Conservation (phyloP, 23 tunicate genomes). For the Phallusia fumigata region DNA sequence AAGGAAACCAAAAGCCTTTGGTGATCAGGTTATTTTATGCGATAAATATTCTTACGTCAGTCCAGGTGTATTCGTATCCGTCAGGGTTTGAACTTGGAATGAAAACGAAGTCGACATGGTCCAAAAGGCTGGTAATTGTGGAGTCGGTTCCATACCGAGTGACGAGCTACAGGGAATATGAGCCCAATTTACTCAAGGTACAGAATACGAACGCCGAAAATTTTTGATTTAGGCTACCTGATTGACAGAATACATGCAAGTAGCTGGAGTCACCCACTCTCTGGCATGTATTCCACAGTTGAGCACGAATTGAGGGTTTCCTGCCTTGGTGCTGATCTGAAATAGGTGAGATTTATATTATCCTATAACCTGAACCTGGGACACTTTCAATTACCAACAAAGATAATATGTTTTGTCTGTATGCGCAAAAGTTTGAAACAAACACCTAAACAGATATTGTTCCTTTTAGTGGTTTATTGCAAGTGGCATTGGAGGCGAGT, state of each 20-base stretch:
- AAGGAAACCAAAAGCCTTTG: no score
- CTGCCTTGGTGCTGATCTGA: not conserved
- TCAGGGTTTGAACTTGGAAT: slow-evolving; percentile 85
- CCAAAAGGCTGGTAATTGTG: slow-evolving; percentile 31
- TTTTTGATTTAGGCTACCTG: slow-evolving; percentile 2
- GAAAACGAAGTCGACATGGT: slow-evolving; percentile 54
- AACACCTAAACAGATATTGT: no score
- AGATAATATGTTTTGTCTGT: no score
- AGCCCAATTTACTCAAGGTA: no score
- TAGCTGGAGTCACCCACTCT: slow-evolving; percentile 95
- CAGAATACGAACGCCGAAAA: no score
- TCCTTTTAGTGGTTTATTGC: no score
- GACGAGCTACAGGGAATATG: slow-evolving; percentile 36
- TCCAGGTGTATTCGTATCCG: slow-evolving; percentile 83
- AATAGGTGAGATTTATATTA: no score
- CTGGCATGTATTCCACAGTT: slow-evolving; percentile 98
- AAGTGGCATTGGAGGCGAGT: no score
- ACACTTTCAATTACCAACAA: no score
- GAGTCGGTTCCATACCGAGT: slow-evolving; percentile 46
- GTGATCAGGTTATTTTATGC: not conserved
- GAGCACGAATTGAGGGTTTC: slow-evolving; percentile 51
- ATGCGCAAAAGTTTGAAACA: no score
- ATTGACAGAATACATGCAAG: slow-evolving; percentile 66
- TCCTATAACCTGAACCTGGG: no score
- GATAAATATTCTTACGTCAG: slow-evolving; percentile 17